Evolutionary conservation across 1,140 invertebrate species (phyloP).

Genomic region (Calliphora vicina): DNA sequence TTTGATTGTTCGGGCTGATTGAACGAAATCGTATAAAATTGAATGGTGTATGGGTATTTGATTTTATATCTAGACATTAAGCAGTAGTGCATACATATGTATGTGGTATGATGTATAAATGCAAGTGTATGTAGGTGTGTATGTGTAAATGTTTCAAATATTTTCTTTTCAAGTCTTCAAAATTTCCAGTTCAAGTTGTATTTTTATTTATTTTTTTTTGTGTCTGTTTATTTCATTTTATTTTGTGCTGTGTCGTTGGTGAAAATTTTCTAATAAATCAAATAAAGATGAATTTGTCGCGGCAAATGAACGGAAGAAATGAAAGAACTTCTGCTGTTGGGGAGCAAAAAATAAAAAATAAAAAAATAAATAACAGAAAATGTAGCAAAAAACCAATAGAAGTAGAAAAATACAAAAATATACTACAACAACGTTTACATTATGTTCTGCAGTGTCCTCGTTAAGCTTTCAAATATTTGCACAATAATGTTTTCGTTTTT

Average conservation of each 20-base stretch:
- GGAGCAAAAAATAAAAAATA: background rate
- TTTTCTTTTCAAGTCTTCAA: background rate
- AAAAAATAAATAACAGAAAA: background rate
- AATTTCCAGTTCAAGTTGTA: background rate
- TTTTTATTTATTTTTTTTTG: too few species aligned
- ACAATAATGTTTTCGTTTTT: slow-evolving; percentile 21
- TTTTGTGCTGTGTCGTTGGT: too few species aligned
- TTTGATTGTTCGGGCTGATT: background rate
- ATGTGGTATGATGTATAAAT: background rate
- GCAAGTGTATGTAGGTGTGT: background rate
- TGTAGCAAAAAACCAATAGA: background rate
- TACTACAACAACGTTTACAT: background rate
- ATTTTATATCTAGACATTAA: too few species aligned
- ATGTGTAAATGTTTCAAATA: background rate
- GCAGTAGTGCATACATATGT: background rate
- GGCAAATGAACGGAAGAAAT: background rate
- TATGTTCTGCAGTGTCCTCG: slow-evolving; percentile 18
- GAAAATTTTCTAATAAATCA: background rate
- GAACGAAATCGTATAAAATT: too few species aligned
- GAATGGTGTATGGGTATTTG: background rate
- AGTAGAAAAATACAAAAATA: background rate
- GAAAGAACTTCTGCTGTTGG: background rate
- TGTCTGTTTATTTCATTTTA: too few species aligned
- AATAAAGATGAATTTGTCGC: background rate
- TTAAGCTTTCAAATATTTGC: slow-evolving; percentile 29